A percentile compares a stretch with the other conserved stretches of the same genome.
Evolutionary conservation across 2,888 invertebrate species (phyloP).

Genomic region (Volucella inflata): DNA sequence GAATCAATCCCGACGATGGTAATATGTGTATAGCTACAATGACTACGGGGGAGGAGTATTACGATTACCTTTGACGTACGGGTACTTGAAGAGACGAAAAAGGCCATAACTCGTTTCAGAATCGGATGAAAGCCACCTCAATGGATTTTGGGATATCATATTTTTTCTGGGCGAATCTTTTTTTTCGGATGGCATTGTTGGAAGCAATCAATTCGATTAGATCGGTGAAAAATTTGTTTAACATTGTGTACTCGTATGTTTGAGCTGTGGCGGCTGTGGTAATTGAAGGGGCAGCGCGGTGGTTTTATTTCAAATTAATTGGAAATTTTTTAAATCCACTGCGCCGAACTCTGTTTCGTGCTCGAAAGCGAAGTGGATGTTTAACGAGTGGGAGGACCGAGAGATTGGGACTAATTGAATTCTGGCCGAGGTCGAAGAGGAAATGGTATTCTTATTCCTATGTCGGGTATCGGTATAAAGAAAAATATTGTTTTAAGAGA

Average conservation of each 20-base stretch:
- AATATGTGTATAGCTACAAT: not conserved
- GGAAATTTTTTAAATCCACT: constrained; percentile 56
- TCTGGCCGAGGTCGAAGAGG: constrained; percentile 19
- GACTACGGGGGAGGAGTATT: constrained; percentile 1
- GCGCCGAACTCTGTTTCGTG: constrained; percentile 36
- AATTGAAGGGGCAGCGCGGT: not conserved
- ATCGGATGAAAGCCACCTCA: constrained; percentile 37
- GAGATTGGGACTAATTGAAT: constrained; percentile 43
- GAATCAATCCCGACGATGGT: constrained; percentile 55
- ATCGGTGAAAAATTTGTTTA: constrained; percentile 49
- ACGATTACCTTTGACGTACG: constrained; percentile 3
- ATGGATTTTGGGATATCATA: not conserved
- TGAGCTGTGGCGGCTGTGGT: not conserved
- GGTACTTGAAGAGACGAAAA: too few relatives aligned
- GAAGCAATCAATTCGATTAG: constrained; percentile 58
- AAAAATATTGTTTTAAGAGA: constrained; percentile 54
- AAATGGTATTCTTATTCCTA: not conserved
- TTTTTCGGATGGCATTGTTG: constrained; percentile 36
- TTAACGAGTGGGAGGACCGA: constrained; percentile 4
- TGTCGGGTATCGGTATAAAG: constrained; percentile 19
- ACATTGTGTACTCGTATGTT: constrained; percentile 17
- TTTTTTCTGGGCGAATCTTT: not conserved
- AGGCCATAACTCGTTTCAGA: constrained; percentile 29
- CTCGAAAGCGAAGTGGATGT: not conserved
- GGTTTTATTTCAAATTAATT: constrained; percentile 58